Evolutionary conservation across 2,797 vertebrate species (phyloP), one percentile per base, ranked within the genome.

Genomic region (Dromococcyx pavoninus): DNA sequence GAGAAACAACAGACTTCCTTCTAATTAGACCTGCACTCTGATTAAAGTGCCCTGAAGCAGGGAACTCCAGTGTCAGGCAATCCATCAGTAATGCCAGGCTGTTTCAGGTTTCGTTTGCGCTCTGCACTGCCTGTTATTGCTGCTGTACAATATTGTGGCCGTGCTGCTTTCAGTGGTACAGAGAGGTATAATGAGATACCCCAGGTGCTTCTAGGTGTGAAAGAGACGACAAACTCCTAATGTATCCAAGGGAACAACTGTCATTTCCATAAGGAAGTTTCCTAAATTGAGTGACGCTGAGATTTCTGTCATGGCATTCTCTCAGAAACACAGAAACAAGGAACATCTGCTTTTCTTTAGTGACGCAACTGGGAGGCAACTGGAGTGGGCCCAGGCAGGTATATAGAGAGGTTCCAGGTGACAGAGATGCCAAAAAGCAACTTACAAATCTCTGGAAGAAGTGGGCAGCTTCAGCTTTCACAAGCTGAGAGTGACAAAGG

Each of bases 31-130:
- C 48, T 94, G 48, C 23, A 8, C 56, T 88, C 24, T 93, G 64
- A 90, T 87, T 79, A 46, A 80, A 64, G 88, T 88, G 88, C 90
- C 94, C 78, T 61, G 77, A 76, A 82, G 86, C 77, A 57, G 86
- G 67, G 81, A 86, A 95, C 41, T 67, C 22, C 77, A 53, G 48
- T 57, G 91, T 85, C 91, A 91, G 73, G 28, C 60, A 65, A 95
- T 95, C 75, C 89, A 80, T 93, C 89, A 86, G 0, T 15, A 41
- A 48, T 51, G n/a, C 28, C 19, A 10, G 17, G n/a, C 77, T 84
- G 43, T 51, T 60, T 82, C 82, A 81, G 82, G 51, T 84, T 81
- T 86, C 2, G 0, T 60, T 81, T 94, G 77, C 56, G 92, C 69
- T 83, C 72, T 78, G 61, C 27, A 2, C 27, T 71, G 72, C 39